Base-by-base conservation (phyloP, 2,113 vertebrate genomes). In the Lucifuga dentata region DNA sequence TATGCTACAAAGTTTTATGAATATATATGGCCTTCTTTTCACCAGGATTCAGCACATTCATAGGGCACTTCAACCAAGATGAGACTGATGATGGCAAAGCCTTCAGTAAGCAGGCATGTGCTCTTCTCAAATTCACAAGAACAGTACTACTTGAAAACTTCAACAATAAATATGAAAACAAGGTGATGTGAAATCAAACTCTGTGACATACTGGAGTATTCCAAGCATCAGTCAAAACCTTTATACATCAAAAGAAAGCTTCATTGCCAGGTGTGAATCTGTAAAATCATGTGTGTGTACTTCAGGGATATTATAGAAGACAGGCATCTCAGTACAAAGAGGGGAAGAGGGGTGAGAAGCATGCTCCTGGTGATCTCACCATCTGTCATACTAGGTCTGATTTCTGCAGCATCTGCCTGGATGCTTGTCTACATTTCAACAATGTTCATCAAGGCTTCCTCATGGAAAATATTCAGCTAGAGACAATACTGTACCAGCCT, bases 351-450 rank as follows among this genome's bases (percentile, higher is more conserved):
- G 74, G 68, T 85, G 56, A 58, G 35, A 76, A 65, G 53, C 80
- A 39, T 58, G 76, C 67, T 66, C 51, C 46, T 23, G 20, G 53
- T 78, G 73, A 86, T 88, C 65, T 64, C 33, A 19, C 73, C 83
- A 88, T 84, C 82, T 80, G 76, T 64, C 84, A 60, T 36, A 57
- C 56, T 56, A 53, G 45, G 74, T 85, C 69, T 64, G 74, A 88
- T 88, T 88, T 81, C 45, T 76, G 78, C 59, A 76, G 78, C 80
- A 82, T 76, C 80, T 84, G 78, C 57, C 69, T 75, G 46, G 70
- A 74, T 26, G 68, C 57, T 43, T 75, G 74, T 80, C 61, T 76
- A 65, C 80, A 74, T 83, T 76, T 80, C 64, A 81, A 68, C 80
- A 77, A 75, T 79, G 81, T 76, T 76, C 60, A 41, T 78, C 73